A percentile compares a stretch with the other conserved stretches of the same genome.
These are phyloP conservation scores for Drosophila nigricruria DNA, from an alignment of 2,888 invertebrate genomes.

Conservation along the genomic window DNA sequence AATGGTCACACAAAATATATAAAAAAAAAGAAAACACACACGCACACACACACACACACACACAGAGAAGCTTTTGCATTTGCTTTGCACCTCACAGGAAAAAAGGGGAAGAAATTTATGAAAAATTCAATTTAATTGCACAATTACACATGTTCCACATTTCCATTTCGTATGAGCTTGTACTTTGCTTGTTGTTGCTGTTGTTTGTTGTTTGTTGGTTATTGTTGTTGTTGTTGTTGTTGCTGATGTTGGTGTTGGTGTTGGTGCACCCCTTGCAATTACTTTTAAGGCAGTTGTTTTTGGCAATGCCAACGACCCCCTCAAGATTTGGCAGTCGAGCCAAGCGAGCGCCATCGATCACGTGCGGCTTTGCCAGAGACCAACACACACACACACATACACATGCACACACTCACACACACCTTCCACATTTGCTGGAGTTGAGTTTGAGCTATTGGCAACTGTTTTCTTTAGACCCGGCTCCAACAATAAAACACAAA, in stretches of 20 bases:
- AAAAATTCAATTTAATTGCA: conserved; percentile 85
- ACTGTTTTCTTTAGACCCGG: conserved; percentile 56
- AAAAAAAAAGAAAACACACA: conserved; percentile 6
- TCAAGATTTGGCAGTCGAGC: conserved; percentile 57
- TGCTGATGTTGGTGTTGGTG: conserved; percentile 38
- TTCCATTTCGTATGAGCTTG: conserved; percentile 58
- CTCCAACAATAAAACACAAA: conserved; percentile 83
- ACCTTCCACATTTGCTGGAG: conserved; percentile 5
- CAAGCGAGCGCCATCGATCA: conserved; percentile 71
- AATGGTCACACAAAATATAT: conserved; percentile 16
- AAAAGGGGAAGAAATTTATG: conserved; percentile 72
- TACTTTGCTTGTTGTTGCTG: conserved; percentile 27
- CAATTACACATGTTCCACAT: conserved; percentile 82
- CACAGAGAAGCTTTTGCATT: conserved; percentile 19
- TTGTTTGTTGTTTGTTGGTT: conserved; percentile 29
- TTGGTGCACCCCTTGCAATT: conserved; percentile 78
- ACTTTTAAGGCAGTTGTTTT: conserved; percentile 75
- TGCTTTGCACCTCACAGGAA: conserved; percentile 39
- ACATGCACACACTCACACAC: conserved; percentile 9
- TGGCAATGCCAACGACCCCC: conserved; percentile 69
- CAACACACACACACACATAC: conserved; percentile 30
- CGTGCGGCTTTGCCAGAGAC: conserved; percentile 74
- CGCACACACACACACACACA: conserved; percentile 31
- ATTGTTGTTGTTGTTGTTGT: conserved; percentile 27
- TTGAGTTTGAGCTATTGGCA: conserved; percentile 76